phyloP scores from a whole-genome alignment of 2,888 invertebrate genomes.

The Geotrupes spiniger region DNA sequence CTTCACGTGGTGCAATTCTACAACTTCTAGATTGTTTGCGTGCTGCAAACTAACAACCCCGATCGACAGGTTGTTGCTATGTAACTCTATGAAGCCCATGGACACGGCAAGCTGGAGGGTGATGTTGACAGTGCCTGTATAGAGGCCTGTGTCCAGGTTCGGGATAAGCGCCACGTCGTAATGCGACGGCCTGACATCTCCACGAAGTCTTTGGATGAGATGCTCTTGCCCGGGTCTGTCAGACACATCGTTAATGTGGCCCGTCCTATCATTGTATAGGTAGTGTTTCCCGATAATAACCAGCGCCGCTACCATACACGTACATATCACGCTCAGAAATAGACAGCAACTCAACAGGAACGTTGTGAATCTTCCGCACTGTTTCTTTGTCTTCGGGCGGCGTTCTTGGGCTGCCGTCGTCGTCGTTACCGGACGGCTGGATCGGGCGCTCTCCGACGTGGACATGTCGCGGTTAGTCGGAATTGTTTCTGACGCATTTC shows the following conservation, averaged over 20 bases:
- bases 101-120: conserved; percentile 25
- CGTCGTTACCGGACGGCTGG: not conserved
- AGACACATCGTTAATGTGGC: not conserved
- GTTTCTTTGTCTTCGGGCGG: not conserved
- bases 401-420: not conserved
- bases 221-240: not conserved
- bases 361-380: conserved; percentile 10
- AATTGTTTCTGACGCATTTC: too few species aligned
- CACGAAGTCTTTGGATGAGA: conserved; percentile 51
- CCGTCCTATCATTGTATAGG: conserved; percentile 10
- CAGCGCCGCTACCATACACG: conserved; percentile 42
- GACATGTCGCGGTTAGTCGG: too few species aligned
- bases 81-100: conserved; percentile 34
- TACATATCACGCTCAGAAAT: conserved; percentile 43
- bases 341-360: conserved; percentile 43
- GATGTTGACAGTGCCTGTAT: conserved; percentile 55
- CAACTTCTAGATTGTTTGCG: conserved; percentile 21
- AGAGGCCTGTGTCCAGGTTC: conserved; percentile 57
- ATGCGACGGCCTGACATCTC: conserved; percentile 57
- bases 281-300: conserved; percentile 43
- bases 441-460: too few species aligned
- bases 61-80: conserved; percentile 40
- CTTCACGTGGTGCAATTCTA: conserved; percentile 35
- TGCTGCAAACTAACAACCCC: conserved; percentile 31
- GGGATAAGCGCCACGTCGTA: conserved; percentile 66